phyloP scores from a whole-genome alignment of 1,140 invertebrate genomes.

The Macrotrachela quadricornifera region DNA sequence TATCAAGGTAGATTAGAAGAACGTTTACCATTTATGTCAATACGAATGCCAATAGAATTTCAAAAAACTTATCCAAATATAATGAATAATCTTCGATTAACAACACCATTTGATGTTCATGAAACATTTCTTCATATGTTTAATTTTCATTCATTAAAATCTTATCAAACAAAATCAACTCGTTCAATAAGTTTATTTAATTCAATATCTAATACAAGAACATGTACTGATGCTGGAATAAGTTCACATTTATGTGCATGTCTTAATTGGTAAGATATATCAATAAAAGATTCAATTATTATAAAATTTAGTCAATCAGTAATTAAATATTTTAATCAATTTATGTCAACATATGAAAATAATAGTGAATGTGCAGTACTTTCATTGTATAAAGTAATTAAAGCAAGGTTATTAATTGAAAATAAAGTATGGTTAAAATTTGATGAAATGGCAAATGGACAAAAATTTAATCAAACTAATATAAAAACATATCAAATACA shows the following conservation, averaged over 20 bases:
- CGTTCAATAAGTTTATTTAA: conserved; percentile 44
- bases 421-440: neutral
- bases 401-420: neutral
- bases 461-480: conserved; percentile 32
- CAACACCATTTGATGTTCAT: conserved; percentile 7
- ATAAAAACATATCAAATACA: conserved; percentile 51
- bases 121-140: conserved; percentile 6
- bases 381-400: neutral
- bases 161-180: conserved; percentile 41
- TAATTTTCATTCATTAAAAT: neutral
- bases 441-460: neutral
- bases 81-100: conserved; percentile 38
- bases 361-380: neutral
- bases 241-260: conserved; percentile 86
- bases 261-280: conserved; percentile 45
- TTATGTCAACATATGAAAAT: neutral
- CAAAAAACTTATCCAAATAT: conserved; percentile 37
- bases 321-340: neutral
- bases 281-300: conserved; percentile 22
- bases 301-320: neutral
- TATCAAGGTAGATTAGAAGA: conserved; percentile 67
- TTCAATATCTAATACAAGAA: conserved; percentile 39
- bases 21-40: conserved; percentile 55
- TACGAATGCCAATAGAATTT: conserved; percentile 49
- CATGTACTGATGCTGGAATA: conserved; percentile 61